These are phyloP conservation scores for Triplophysa siluroides DNA, from an alignment of 2,113 vertebrate species.

Conservation along the genomic window DNA sequence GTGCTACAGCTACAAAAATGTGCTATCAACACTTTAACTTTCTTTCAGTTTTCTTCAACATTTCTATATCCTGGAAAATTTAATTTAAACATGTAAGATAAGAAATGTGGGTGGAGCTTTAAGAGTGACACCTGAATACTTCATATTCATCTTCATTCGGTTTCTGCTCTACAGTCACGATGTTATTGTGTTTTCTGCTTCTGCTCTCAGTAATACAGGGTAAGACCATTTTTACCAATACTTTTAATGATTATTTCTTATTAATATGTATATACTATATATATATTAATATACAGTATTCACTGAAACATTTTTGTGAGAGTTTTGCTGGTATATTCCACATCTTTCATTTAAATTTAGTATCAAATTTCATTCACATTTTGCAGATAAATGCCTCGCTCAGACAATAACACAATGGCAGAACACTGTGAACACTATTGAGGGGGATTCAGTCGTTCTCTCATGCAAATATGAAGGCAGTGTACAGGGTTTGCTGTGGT, in stretches of 20 bases:
- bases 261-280: too few species aligned
- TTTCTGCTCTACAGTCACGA: background rate
- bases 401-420: constrained; percentile 10
- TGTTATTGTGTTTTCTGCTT: constrained; percentile 10
- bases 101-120: background rate
- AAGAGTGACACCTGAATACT: background rate
- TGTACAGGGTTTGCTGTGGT: constrained; percentile 4
- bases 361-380: background rate
- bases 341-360: background rate
- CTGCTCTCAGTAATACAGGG: background rate
- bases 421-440: background rate
- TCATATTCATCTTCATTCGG: background rate
- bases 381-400: constrained; percentile 7
- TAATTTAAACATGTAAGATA: too few species aligned
- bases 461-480: constrained; percentile 20
- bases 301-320: background rate
- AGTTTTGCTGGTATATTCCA: background rate
- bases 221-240: background rate
- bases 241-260: too few species aligned
- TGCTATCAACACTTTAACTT: too few species aligned
- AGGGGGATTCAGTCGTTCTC: background rate
- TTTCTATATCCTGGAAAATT: too few species aligned
- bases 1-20: too few species aligned
- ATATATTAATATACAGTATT: too few species aligned
- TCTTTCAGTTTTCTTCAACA: too few species aligned